Base-by-base conservation (phyloP, 2,888 invertebrate genomes). In the Seladonia tumulorum region DNA sequence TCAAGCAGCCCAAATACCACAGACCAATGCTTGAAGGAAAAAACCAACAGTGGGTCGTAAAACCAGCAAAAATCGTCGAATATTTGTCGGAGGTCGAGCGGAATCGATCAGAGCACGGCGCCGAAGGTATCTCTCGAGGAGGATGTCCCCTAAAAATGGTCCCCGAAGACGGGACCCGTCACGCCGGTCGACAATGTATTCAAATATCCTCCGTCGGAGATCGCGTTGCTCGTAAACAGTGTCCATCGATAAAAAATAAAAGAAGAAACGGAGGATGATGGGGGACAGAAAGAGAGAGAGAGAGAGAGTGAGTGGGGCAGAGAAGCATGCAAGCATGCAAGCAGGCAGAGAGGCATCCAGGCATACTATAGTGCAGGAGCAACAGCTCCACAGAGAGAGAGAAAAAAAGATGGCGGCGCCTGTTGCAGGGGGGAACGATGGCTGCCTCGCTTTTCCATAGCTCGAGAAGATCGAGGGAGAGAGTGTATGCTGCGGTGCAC, bases 401-500 rank as follows among this genome's bases (percentile, higher is more conserved):
- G 80, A 68, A 71, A 79, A 77, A 84, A 89, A 88, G 81, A 90
- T 91, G 92, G 92, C 91, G 87, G 84, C 83, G 87, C 79, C 75
- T 75, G 82, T 81, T 82, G 82, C 84, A 70, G 81, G 42, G 80
- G 39, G 77, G 68, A 85, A 85, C 86, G 80, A 92, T 90, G 87
- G 85, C 90, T 81, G 91, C 89, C 71, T 68, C 68, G 76, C 77
- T 88, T 90, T 90, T 88, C 88, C 82, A 83, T 90, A 87, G 84
- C 87, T 87, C 83, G 68, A 35, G 8, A 39, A 22, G n/a, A n/a
- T 22, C n/a, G n/a, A 57, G 45, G 12, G 57, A n/a, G 57, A 57
- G 57, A 57, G 57, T n/a, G 57, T 12, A 57, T 57, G 57, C n/a
- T n/a, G 57, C 81, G 76, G 68, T 39, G 35, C 66, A 73, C 87